phyloP scores from a whole-genome alignment of 1,140 invertebrate genomes.

The Manduca sexta region DNA sequence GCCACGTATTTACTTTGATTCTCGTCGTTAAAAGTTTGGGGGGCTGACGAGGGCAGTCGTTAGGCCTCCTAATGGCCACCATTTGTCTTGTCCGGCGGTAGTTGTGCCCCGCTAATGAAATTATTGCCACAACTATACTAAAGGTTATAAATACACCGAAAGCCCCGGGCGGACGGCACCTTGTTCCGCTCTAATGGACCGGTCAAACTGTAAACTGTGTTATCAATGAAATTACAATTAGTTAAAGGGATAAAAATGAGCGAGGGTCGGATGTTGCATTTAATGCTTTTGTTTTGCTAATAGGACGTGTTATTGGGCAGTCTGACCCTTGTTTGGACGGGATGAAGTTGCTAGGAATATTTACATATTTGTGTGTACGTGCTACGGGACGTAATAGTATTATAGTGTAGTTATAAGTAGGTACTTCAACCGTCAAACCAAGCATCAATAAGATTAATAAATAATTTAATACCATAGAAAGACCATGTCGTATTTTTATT shows the following conservation, averaged over 20 bases:
- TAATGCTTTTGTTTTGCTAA: slow-evolving; percentile 25
- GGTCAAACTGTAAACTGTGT: slow-evolving; percentile 73
- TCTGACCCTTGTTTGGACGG: no score
- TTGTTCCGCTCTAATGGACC: slow-evolving; percentile 70
- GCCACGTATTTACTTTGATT: slow-evolving; percentile 69
- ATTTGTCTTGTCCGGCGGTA: slow-evolving; percentile 72
- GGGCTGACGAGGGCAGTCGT: slow-evolving; percentile 67
- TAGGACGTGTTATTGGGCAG: background rate
- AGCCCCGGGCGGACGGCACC: slow-evolving; percentile 67
- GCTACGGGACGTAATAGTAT: no score
- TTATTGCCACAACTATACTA: slow-evolving; percentile 73
- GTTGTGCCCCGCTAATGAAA: slow-evolving; percentile 71
- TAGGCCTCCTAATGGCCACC: slow-evolving; percentile 65
- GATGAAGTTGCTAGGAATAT: no score
- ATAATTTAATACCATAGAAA: no score
- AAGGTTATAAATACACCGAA: slow-evolving; percentile 71
- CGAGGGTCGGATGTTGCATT: slow-evolving; percentile 52
- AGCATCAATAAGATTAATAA: no score
- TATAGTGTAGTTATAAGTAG: no score
- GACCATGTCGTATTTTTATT: no score
- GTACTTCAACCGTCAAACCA: no score
- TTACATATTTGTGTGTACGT: no score
- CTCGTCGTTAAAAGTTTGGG: slow-evolving; percentile 69
- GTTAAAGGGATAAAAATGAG: slow-evolving; percentile 59
- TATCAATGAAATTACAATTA: slow-evolving; percentile 74